A percentile compares a stretch with the other conserved stretches of the same genome.
These are phyloP conservation scores for Stratiomys singularior DNA, from an alignment of 2,888 invertebrate genomes.

Conservation along the genomic window DNA sequence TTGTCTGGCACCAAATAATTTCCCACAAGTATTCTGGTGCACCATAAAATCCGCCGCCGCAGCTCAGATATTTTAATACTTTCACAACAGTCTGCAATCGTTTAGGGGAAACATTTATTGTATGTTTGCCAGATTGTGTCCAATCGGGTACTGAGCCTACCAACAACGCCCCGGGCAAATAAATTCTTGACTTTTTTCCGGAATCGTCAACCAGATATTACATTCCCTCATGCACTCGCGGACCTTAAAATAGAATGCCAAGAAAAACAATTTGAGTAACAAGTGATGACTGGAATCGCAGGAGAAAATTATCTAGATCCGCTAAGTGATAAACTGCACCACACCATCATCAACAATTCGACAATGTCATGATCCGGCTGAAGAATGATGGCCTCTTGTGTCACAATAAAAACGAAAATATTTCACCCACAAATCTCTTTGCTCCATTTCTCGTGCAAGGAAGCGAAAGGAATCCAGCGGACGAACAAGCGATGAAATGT, in stretches of 20 bases:
- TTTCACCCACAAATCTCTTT: slow-evolving; percentile 30
- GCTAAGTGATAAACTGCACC: slow-evolving; percentile 8
- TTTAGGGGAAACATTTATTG: too few relatives aligned
- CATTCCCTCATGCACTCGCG: too few relatives aligned
- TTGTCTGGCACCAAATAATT: too few relatives aligned
- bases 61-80: too few relatives aligned
- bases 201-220: too few relatives aligned
- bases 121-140: too few relatives aligned
- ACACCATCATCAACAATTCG: slow-evolving; percentile 1
- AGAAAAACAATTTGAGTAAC: background rate
- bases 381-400: slow-evolving; percentile 27
- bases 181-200: too few relatives aligned
- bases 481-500: background rate
- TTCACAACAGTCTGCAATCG: too few relatives aligned
- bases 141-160: too few relatives aligned
- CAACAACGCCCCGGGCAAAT: too few relatives aligned
- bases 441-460: slow-evolving; percentile 2
- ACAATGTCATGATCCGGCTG: slow-evolving; percentile 2
- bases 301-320: background rate
- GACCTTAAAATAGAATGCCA: background rate
- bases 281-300: background rate
- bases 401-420: slow-evolving; percentile 43
- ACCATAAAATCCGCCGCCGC: too few relatives aligned
- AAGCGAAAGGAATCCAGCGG: background rate
- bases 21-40: too few relatives aligned